A percentile compares a stretch with the other conserved stretches of the same genome.
Conservation (phyloP, 2,113 vertebrate species). For the Vulpes lagopus region DNA sequence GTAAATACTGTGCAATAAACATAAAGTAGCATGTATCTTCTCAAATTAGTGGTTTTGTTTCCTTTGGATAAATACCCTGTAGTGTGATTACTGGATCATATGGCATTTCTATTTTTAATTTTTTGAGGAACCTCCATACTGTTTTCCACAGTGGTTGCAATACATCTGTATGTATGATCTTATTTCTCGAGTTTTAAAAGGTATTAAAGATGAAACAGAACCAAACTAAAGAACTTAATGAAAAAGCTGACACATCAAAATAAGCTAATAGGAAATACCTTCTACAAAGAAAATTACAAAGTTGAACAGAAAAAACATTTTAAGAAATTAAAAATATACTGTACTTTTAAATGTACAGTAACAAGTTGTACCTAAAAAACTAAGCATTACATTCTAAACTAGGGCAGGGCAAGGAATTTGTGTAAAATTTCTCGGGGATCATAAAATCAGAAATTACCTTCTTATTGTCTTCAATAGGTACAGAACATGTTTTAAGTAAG, state of each 20-base stretch:
- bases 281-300: not conserved
- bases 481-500: not conserved
- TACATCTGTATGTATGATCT: not conserved
- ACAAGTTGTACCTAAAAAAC: not conserved
- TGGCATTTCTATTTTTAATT: not conserved
- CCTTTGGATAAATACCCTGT: not conserved
- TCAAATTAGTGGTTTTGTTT: not conserved
- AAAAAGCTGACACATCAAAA: not conserved
- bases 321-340: not conserved
- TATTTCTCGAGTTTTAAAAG: not conserved
- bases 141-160: not conserved
- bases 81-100: not conserved
- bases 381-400: conserved; percentile 14
- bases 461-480: not conserved
- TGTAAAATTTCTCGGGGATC: not conserved
- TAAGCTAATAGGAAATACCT: not conserved
- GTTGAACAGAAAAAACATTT: not conserved
- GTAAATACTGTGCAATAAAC: not conserved
- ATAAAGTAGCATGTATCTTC: not conserved
- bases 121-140: not conserved
- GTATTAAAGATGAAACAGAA: not conserved
- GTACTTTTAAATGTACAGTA: not conserved
- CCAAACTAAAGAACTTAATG: not conserved
- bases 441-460: not conserved
- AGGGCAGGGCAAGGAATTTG: not conserved